Conservation (phyloP, 2,113 vertebrate genomes). For the Elanus axillaris region DNA sequence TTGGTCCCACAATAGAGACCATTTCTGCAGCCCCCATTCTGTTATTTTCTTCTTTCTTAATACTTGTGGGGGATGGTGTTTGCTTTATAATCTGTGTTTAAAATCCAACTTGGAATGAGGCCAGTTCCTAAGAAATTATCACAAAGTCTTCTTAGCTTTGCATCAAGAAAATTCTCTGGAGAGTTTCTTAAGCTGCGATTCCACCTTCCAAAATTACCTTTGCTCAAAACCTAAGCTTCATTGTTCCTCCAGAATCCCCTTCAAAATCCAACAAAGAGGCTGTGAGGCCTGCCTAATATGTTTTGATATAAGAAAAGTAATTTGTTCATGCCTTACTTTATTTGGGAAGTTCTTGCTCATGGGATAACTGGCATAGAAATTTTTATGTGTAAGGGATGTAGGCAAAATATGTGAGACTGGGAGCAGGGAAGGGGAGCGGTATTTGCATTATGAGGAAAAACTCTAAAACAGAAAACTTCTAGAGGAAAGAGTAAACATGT, state of each 20-base stretch:
- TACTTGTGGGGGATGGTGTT: constrained; percentile 81
- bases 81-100: constrained; percentile 83
- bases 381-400: not conserved
- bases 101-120: constrained; percentile 79
- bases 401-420: not conserved
- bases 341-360: not conserved
- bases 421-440: not conserved
- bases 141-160: constrained; percentile 78
- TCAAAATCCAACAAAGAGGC: constrained; percentile 69
- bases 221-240: constrained; percentile 71
- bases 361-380: not conserved
- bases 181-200: constrained; percentile 75
- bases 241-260: constrained; percentile 72
- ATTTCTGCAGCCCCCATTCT: constrained; percentile 75
- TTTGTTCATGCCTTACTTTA: constrained; percentile 3
- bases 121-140: constrained; percentile 78
- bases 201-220: constrained; percentile 77
- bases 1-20: constrained; percentile 83
- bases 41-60: constrained; percentile 77
- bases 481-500: not conserved
- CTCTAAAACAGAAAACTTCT: not conserved
- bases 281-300: constrained; percentile 31
- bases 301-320: constrained; percentile 61
- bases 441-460: not conserved
- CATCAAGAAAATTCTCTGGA: constrained; percentile 73